These are phyloP conservation scores for Habropoda laboriosa DNA, from an alignment of 1,140 invertebrate genomes.

Conservation along the genomic window DNA sequence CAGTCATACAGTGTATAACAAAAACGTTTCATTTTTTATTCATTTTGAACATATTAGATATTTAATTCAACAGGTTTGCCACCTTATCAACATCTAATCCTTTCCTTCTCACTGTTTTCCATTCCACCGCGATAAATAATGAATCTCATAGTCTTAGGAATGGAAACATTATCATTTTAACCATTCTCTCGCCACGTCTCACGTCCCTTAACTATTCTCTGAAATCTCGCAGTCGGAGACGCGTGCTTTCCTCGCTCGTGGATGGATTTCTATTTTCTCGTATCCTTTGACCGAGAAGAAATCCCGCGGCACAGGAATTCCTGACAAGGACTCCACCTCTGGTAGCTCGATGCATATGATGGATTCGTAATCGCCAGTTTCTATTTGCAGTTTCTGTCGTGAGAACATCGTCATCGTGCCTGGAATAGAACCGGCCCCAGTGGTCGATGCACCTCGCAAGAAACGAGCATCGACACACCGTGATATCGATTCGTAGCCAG, in stretches of 20 bases:
- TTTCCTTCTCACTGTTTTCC: too few relatives aligned
- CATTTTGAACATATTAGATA: too few relatives aligned
- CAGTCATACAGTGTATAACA: too few relatives aligned
- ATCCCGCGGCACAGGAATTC: slow-evolving; percentile 48
- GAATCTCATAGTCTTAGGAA: too few relatives aligned
- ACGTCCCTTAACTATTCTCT: neutral
- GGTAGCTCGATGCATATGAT: slow-evolving; percentile 26
- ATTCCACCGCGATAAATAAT: too few relatives aligned
- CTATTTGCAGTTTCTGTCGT: slow-evolving; percentile 57
- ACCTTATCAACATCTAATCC: too few relatives aligned
- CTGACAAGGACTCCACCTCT: slow-evolving; percentile 57
- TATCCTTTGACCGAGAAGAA: slow-evolving; percentile 40
- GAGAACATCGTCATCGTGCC: slow-evolving; percentile 54
- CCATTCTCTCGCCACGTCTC: neutral
- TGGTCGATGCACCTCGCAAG: slow-evolving; percentile 63
- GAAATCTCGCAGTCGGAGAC: neutral
- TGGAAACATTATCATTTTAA: too few relatives aligned
- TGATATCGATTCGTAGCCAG: slow-evolving; percentile 58
- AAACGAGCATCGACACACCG: slow-evolving; percentile 51
- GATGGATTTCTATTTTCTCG: slow-evolving; percentile 4
- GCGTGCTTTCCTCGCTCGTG: slow-evolving; percentile 11
- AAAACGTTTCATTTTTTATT: too few relatives aligned
- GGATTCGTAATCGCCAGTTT: slow-evolving; percentile 55
- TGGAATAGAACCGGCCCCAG: slow-evolving; percentile 65
- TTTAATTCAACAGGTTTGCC: too few relatives aligned